phyloP scores from a whole-genome alignment of 1,140 invertebrate genomes.

The Bradysia coprophila region DNA sequence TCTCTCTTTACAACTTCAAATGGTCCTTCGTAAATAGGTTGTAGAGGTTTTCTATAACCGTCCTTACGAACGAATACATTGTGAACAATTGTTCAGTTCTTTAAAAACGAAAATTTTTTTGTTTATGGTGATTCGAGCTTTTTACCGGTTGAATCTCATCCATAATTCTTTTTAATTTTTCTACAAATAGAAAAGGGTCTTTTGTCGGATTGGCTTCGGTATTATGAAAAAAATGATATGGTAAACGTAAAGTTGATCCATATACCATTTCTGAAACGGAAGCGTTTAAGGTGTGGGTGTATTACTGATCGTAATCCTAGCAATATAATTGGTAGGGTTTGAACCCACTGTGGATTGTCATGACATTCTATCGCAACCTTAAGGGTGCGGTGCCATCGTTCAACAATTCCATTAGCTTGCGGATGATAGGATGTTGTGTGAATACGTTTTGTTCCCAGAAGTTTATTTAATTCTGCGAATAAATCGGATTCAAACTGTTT shows the following conservation, averaged over 20 bases:
- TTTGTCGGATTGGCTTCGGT: too few relatives aligned
- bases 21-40: too few relatives aligned
- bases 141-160: too few relatives aligned
- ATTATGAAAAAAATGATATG: too few relatives aligned
- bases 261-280: slow-evolving; percentile 18
- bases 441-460: slow-evolving; percentile 9
- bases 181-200: too few relatives aligned
- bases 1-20: too few relatives aligned
- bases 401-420: slow-evolving; percentile 16
- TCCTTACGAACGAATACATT: too few relatives aligned
- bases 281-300: slow-evolving; percentile 12
- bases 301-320: slow-evolving; percentile 12
- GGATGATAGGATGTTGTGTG: slow-evolving; percentile 18
- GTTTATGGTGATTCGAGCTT: too few relatives aligned
- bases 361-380: slow-evolving; percentile 10
- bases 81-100: too few relatives aligned
- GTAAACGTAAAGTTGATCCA: slow-evolving; percentile 15
- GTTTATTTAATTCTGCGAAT: slow-evolving; percentile 8
- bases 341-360: slow-evolving; percentile 10
- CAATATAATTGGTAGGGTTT: slow-evolving; percentile 14
- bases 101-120: too few relatives aligned
- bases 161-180: too few relatives aligned
- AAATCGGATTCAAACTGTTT: slow-evolving; percentile 15
- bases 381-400: slow-evolving; percentile 17
- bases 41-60: too few relatives aligned